These are phyloP conservation scores for Aleiodes alternator DNA, from an alignment of 2,888 invertebrate species.

Conservation along the genomic window DNA sequence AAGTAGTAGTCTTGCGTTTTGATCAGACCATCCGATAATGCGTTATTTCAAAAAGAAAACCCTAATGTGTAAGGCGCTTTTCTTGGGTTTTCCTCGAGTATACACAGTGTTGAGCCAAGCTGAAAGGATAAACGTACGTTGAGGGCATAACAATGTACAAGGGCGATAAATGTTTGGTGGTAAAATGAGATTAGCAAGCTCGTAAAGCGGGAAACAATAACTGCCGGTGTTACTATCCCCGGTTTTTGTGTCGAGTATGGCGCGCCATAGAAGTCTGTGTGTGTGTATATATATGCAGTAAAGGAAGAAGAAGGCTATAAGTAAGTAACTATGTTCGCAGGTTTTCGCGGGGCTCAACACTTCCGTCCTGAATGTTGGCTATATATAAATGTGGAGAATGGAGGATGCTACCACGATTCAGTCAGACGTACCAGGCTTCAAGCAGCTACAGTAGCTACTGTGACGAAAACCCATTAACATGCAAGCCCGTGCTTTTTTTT, in stretches of 20 bases:
- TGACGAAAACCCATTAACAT: slow-evolving; percentile 2
- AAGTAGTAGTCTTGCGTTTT: too few relatives aligned
- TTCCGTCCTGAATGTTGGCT: background rate
- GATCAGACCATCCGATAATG: too few relatives aligned
- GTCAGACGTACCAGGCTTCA: slow-evolving; percentile 1
- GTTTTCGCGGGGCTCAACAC: background rate
- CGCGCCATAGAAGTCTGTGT: slow-evolving; percentile 39
- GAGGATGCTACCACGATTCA: background rate
- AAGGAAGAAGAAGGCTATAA: background rate
- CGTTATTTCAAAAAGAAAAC: too few relatives aligned
- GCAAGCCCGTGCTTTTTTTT: background rate
- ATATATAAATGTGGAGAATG: background rate
- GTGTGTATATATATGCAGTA: background rate
- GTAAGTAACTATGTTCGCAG: background rate
- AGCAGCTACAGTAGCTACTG: background rate
- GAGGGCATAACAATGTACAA: slow-evolving; percentile 57
- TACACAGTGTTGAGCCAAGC: background rate
- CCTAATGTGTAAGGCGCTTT: too few relatives aligned
- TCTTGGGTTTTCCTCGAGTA: background rate
- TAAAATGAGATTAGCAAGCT: slow-evolving; percentile 63
- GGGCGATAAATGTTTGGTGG: slow-evolving; percentile 58
- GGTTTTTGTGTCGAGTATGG: slow-evolving; percentile 45
- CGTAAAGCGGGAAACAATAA: slow-evolving; percentile 63
- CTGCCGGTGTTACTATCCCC: slow-evolving; percentile 46
- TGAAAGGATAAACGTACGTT: slow-evolving; percentile 37